A percentile compares a stretch with the other conserved stretches of the same genome.
phyloP scores from a whole-genome alignment of 1,140 invertebrate species.

The Zaprionus capensis region DNA sequence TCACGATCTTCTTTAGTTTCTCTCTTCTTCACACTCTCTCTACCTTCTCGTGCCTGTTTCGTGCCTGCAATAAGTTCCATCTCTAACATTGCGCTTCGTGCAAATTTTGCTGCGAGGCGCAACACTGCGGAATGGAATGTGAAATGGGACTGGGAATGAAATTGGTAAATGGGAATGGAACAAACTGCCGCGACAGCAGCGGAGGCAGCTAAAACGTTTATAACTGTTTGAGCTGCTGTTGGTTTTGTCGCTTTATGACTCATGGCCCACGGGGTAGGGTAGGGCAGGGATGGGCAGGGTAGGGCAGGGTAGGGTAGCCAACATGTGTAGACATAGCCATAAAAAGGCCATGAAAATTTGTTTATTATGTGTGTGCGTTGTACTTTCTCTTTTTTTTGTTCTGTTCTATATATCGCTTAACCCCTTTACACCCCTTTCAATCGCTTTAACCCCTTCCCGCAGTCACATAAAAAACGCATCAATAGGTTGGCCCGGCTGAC shows the following conservation, averaged over 20 bases:
- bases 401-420: constrained; percentile 2
- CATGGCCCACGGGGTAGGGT: constrained; percentile 6
- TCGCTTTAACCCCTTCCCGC: not conserved
- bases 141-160: constrained; percentile 12
- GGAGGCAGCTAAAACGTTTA: constrained; percentile 37
- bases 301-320: not conserved
- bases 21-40: not conserved
- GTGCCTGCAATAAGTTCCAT: too few relatives aligned
- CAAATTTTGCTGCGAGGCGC: constrained; percentile 2
- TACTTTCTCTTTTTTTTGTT: constrained; percentile 21
- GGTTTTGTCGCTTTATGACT: constrained; percentile 33
- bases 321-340: constrained; percentile 41
- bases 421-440: constrained; percentile 27
- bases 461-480: constrained; percentile 35
- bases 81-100: not conserved
- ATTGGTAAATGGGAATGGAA: constrained; percentile 22
- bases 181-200: constrained; percentile 14
- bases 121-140: constrained; percentile 22
- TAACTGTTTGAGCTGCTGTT: constrained; percentile 19
- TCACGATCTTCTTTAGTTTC: not conserved
- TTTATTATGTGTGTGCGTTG: constrained; percentile 31
- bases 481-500: constrained; percentile 29
- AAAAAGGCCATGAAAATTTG: constrained; percentile 47
- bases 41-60: too few relatives aligned
- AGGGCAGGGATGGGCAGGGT: not conserved